Base-by-base conservation (phyloP, 2,888 invertebrate genomes). In the Lumbricus terrestris region DNA sequence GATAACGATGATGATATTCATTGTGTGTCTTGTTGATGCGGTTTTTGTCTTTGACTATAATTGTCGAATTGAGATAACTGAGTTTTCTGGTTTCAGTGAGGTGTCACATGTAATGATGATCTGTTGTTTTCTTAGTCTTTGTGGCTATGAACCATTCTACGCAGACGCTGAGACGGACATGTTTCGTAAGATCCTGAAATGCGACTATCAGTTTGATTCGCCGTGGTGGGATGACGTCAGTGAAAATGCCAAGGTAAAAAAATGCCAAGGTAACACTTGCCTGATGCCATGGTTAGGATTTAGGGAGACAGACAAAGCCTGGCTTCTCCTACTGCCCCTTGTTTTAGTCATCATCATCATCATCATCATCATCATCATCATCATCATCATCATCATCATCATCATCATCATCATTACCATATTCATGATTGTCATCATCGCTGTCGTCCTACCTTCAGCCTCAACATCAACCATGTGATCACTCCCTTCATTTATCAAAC, bases 91-190 rank as follows among this genome's bases (percentile, higher is more conserved):
- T n/a, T n/a, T n/a, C n/a, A n/a, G n/a, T n/a, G n/a, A n/a, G n/a
- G n/a, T n/a, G n/a, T n/a, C n/a, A n/a, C n/a, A n/a, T n/a, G n/a
- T n/a, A n/a, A n/a, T n/a, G n/a, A n/a, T n/a, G n/a, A n/a, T n/a
- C n/a, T n/a, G n/a, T n/a, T n/a, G n/a, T n/a, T n/a, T n/a, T 88
- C 23, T 20, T 91, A 94, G 94, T 47, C 91, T 94, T 89, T 94
- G 94, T 92, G 95, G 95, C 6, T 95, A 95, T 93, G 95, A 95
- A 91, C 95, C 95, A 47, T 95, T 95, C 92, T 94, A 93, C 90
- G 93, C 92, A 89, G 94, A 94, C n/a, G 92, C 92, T 47, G 94
- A 95, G 35, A 88, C 90, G 47, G 91, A 91, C n/a, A 94, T 94
- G 93, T 95, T 93, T 92, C 94, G 94, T 90, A 94, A 93, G 89